Base-by-base conservation (phyloP, 2,113 vertebrate species). In the Mirounga angustirostris region DNA sequence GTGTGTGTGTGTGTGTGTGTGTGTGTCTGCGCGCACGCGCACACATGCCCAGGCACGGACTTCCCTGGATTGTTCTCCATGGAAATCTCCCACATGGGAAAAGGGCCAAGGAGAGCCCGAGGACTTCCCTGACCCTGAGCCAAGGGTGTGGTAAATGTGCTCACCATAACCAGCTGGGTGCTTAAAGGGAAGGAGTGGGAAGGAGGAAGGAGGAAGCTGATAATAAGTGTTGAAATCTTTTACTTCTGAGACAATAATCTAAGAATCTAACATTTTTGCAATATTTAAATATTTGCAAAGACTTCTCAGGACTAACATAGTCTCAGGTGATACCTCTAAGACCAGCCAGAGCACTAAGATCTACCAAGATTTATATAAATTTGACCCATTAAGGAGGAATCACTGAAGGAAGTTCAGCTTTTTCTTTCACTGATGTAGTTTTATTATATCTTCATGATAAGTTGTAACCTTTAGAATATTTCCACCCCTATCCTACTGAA, bases 51-150 rank as follows among this genome's bases (percentile, higher is more conserved):
- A 28, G 22, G 59, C 61, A 78, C 24, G 33, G 52, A 94, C 92
- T 98, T 98, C 98, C 97, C 43, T 92, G 89, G 52, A 98, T 98
- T 98, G 97, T 98, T 97, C 97, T 96, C 84, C 19, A 18, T 96
- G 94, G 97, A 98, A 98, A 96, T 88, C 92, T 98, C 98, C 96
- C 89, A 85, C 7, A 0, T 86, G 96, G 97, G 97, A 92, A 93
- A 91, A 30, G 71, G 11, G 97, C 96, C 97, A 97, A 97, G 97
- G 97, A 98, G 92, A 98, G 97, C 95, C 97, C 85, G 46, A 91
- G 97, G 97, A 98, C 95, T 98, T 98, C 98, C 98, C 97, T 83
- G 84, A 97, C 96, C 92, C 59, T 63, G 80, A 89, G 92, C 97
- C 97, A 97, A 95, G 94, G 93, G 96, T 92, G 95, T 85, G 65